Evolutionary conservation across 1,140 invertebrate genomes (phyloP).

Genomic region (Drosophila paulistorum): DNA sequence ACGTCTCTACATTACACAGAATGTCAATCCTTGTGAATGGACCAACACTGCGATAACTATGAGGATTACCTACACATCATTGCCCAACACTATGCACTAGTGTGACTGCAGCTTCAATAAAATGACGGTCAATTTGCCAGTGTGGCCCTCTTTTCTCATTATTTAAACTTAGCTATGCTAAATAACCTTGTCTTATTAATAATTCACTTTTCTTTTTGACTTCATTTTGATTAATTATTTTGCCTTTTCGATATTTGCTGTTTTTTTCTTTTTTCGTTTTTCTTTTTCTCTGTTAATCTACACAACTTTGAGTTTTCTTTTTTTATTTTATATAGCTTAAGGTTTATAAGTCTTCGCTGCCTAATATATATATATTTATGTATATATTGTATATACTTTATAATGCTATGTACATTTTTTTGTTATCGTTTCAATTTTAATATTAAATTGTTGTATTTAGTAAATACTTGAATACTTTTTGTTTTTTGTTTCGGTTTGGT

Average conservation of each 20-base stretch:
- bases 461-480: slow-evolving; percentile 58
- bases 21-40: too few species aligned
- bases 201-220: background rate
- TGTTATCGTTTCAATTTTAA: slow-evolving; percentile 20
- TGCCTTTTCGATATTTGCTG: background rate
- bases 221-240: slow-evolving; percentile 19
- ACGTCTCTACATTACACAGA: too few species aligned
- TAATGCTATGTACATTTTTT: slow-evolving; percentile 62
- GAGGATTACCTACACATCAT: background rate
- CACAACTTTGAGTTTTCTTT: slow-evolving; percentile 75
- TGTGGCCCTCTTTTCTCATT: background rate
- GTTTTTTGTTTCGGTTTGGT: slow-evolving; percentile 22
- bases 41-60: too few species aligned
- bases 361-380: slow-evolving; percentile 25
- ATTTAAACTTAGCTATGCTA: slow-evolving; percentile 4
- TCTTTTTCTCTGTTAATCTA: slow-evolving; percentile 44
- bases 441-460: slow-evolving; percentile 20
- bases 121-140: background rate
- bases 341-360: slow-evolving; percentile 69
- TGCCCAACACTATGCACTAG: background rate
- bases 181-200: background rate
- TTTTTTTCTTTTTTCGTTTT: slow-evolving; percentile 12
- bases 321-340: slow-evolving; percentile 51
- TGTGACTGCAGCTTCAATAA: background rate
- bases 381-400: slow-evolving; percentile 36